phyloP scores from a whole-genome alignment of 2,888 invertebrate genomes.

The Cerastis leucographa region DNA sequence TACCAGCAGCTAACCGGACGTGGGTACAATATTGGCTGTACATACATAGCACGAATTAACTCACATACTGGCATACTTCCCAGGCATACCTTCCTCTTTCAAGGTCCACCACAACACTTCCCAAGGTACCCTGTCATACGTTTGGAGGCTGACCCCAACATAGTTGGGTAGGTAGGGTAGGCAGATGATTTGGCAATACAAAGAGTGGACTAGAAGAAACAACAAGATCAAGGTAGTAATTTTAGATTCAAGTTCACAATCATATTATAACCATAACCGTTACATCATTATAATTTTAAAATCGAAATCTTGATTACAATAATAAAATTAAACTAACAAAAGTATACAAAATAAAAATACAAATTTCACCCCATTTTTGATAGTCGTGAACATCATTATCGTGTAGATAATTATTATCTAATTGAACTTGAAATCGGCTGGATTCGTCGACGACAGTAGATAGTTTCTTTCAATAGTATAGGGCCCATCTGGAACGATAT shows the following conservation, averaged over 20 bases:
- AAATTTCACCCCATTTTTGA: too few species aligned
- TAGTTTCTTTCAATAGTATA: slow-evolving; percentile 49
- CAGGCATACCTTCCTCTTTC: too few species aligned
- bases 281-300: background rate
- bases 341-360: too few species aligned
- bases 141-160: background rate
- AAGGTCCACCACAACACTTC: too few species aligned
- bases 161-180: background rate
- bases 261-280: background rate
- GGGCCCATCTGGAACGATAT: slow-evolving; percentile 44
- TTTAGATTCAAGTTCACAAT: background rate
- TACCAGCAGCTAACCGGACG: too few species aligned
- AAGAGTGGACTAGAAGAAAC: background rate
- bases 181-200: background rate
- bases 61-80: too few species aligned
- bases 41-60: too few species aligned
- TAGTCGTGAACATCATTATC: too few species aligned
- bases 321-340: too few species aligned
- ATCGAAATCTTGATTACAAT: background rate
- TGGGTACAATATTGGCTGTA: too few species aligned
- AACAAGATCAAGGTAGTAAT: background rate
- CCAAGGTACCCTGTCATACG: too few species aligned
- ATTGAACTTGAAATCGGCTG: slow-evolving; percentile 44
- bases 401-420: slow-evolving; percentile 7
- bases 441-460: slow-evolving; percentile 38